phyloP scores from a whole-genome alignment of 2,797 vertebrate genomes.

The Neosilurus mollespiculum region DNA sequence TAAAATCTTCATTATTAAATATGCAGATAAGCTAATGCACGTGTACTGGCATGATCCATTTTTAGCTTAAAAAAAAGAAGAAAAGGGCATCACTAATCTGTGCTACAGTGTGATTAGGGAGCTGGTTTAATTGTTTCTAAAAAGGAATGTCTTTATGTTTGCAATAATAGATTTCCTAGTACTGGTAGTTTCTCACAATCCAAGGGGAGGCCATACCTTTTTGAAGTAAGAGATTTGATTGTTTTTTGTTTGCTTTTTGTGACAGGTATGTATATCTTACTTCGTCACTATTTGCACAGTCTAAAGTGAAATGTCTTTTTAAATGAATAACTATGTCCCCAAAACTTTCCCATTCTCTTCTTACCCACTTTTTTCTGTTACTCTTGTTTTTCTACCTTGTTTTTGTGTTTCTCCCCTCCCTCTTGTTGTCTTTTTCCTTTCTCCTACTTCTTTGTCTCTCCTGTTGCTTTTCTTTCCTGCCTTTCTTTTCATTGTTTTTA shows the following conservation, averaged over 20 bases:
- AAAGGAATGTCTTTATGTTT: not conserved
- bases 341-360: not conserved
- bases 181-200: not conserved
- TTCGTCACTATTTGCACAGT: conserved; percentile 61
- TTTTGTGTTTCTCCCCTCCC: conserved; percentile 65
- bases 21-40: too few relatives aligned
- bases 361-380: conserved; percentile 37
- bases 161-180: not conserved
- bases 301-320: conserved; percentile 60
- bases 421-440: conserved; percentile 60
- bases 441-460: conserved; percentile 64
- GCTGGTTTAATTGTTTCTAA: not conserved
- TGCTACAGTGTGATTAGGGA: not conserved
- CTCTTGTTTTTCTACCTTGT: conserved; percentile 61
- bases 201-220: not conserved
- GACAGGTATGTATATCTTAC: not conserved
- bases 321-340: conserved; percentile 52
- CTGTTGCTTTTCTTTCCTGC: conserved; percentile 76
- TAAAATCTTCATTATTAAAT: too few relatives aligned
- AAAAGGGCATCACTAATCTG: too few relatives aligned
- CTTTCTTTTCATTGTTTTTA: conserved; percentile 78
- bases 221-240: not conserved
- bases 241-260: not conserved
- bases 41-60: too few relatives aligned
- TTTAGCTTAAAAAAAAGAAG: too few relatives aligned